Conservation (phyloP, 2,113 vertebrate species). For the Conger conger region DNA sequence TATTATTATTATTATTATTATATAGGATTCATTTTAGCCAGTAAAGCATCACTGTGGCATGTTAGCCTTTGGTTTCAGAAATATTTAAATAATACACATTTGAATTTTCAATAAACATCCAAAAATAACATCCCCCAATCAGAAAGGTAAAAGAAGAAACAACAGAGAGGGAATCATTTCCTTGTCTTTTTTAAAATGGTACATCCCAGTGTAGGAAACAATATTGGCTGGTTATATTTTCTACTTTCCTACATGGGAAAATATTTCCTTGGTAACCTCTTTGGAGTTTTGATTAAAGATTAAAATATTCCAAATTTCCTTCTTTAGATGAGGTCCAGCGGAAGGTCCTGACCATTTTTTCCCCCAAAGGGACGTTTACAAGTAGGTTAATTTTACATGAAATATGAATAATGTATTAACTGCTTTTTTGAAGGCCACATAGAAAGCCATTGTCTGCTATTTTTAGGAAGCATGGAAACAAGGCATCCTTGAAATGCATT, state of each 20-base stretch:
- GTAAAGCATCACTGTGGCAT: too few relatives aligned
- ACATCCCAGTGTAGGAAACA: neutral
- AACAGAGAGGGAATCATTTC: too few relatives aligned
- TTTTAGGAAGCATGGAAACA: constrained; percentile 3
- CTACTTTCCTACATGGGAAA: neutral
- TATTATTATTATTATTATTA: too few relatives aligned
- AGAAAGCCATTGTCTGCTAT: neutral
- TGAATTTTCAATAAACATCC: too few relatives aligned
- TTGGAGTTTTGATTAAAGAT: neutral
- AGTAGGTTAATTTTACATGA: constrained; percentile 1
- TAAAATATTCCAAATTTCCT: neutral
- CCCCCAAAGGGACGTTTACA: neutral
- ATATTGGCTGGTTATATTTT: neutral
- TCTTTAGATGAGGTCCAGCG: neutral
- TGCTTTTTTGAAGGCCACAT: neutral
- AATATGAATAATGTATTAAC: neutral
- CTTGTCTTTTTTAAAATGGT: neutral
- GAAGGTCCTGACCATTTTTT: neutral
- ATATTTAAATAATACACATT: too few relatives aligned
- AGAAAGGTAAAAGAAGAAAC: too few relatives aligned
- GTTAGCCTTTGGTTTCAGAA: too few relatives aligned
- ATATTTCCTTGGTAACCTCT: neutral
- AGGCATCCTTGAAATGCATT: neutral
- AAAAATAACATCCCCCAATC: too few relatives aligned
- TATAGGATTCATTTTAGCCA: too few relatives aligned